Percentiles rank a stretch among this genome's conserved stretches.
phyloP scores from a whole-genome alignment of 2,797 vertebrate genomes.

The Epinephelus coioides region DNA sequence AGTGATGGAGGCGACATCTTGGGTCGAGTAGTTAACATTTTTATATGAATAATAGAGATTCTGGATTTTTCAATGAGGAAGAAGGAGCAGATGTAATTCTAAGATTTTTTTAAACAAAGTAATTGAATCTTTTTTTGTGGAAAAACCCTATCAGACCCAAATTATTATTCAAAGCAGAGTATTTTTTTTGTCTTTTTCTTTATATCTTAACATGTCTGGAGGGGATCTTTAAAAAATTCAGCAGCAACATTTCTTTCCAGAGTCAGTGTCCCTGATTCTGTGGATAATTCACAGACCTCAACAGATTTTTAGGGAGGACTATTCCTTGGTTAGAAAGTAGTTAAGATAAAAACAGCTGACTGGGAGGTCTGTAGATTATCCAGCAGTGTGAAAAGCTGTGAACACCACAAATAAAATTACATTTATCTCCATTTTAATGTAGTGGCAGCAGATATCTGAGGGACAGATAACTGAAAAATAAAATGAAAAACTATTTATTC shows the following conservation, averaged over 20 bases:
- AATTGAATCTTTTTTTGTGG: conserved; percentile 1
- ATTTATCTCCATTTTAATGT: conserved; percentile 7
- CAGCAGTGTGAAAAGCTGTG: background rate
- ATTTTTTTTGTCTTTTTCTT: conserved; percentile 12
- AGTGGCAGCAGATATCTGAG: background rate
- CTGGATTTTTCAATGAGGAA: conserved; percentile 2
- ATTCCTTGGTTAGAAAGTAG: conserved; percentile 16
- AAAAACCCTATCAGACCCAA: conserved; percentile 4
- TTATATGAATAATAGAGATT: background rate
- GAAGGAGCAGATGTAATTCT: background rate
- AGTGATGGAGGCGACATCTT: background rate
- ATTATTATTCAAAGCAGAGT: conserved; percentile 29
- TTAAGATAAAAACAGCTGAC: conserved; percentile 25
- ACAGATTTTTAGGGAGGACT: conserved; percentile 18
- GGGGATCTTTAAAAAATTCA: conserved; percentile 48
- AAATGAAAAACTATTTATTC: background rate
- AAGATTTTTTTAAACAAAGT: background rate
- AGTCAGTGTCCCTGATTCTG: conserved; percentile 27
- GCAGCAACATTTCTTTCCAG: conserved; percentile 35
- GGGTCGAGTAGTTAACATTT: background rate
- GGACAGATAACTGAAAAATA: background rate
- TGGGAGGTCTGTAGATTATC: conserved; percentile 32
- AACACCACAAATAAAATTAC: background rate
- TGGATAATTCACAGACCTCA: conserved; percentile 35
- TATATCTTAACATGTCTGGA: conserved; percentile 36